These are phyloP conservation scores for Thereuonema tuberculata DNA, from an alignment of 1,140 invertebrate species.

Conservation along the genomic window DNA sequence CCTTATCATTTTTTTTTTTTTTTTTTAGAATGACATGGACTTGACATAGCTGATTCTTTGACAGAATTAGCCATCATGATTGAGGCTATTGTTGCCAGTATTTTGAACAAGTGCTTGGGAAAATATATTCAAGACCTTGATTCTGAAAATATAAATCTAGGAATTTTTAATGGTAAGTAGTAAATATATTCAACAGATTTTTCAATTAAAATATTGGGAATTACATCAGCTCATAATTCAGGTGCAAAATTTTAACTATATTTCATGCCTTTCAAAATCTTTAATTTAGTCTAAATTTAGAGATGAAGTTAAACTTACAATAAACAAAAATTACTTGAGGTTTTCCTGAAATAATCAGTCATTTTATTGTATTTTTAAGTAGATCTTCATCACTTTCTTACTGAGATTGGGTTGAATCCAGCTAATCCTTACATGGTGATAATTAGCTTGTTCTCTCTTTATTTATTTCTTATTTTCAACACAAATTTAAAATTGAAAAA, in stretches of 20 bases:
- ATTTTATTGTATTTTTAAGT: too few species aligned
- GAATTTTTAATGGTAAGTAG: conserved; percentile 55
- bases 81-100: conserved; percentile 58
- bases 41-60: too few species aligned
- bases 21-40: too few species aligned
- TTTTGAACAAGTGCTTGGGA: conserved; percentile 61
- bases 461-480: too few species aligned
- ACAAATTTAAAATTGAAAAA: too few species aligned
- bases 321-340: not conserved
- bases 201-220: not conserved
- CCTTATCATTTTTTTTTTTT: too few species aligned
- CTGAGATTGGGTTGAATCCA: too few species aligned
- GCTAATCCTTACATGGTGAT: too few species aligned
- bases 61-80: conserved; percentile 29
- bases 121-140: conserved; percentile 69
- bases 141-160: conserved; percentile 63
- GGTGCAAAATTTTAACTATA: not conserved
- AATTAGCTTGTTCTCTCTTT: too few species aligned
- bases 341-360: not conserved
- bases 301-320: not conserved
- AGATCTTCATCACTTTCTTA: too few species aligned
- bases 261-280: too few species aligned
- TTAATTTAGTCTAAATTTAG: too few species aligned
- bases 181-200: not conserved
- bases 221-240: not conserved